Percentiles rank a stretch among this genome's conserved stretches.
Evolutionary conservation across 2,797 vertebrate species (phyloP).

Genomic region (Crax fasciolata): DNA sequence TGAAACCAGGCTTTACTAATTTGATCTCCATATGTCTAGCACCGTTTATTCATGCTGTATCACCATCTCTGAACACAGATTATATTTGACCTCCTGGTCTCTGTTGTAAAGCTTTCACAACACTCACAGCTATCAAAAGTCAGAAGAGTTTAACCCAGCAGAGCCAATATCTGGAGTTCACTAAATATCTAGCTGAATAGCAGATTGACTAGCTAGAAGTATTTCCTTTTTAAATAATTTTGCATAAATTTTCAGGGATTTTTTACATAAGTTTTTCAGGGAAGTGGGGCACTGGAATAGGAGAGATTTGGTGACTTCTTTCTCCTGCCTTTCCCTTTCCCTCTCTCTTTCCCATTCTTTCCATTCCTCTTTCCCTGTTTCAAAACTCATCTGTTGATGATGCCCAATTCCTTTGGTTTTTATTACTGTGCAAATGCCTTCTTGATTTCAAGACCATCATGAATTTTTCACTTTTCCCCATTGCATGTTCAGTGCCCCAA

Average conservation of each 20-base stretch:
- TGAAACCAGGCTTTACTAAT: slow-evolving; percentile 39
- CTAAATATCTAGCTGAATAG: not conserved
- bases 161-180: rapidly evolving
- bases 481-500: rapidly evolving
- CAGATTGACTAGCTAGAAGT: not conserved
- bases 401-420: rapidly evolving
- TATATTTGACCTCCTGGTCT: not conserved
- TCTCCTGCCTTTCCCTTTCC: not conserved
- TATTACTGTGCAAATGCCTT: not conserved
- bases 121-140: not conserved
- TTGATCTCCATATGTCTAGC: slow-evolving; percentile 41
- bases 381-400: rapidly evolving
- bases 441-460: rapidly evolving
- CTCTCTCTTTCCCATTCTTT: not conserved
- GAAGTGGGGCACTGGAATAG: not conserved
- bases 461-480: not conserved
- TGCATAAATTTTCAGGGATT: not conserved
- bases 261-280: not conserved
- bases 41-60: not conserved
- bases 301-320: not conserved
- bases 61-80: not conserved
- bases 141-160: not conserved
- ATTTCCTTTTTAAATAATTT: not conserved
- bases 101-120: not conserved
- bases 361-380: not conserved